Conservation (phyloP, 2,797 vertebrate species). For the Catharus ustulatus region DNA sequence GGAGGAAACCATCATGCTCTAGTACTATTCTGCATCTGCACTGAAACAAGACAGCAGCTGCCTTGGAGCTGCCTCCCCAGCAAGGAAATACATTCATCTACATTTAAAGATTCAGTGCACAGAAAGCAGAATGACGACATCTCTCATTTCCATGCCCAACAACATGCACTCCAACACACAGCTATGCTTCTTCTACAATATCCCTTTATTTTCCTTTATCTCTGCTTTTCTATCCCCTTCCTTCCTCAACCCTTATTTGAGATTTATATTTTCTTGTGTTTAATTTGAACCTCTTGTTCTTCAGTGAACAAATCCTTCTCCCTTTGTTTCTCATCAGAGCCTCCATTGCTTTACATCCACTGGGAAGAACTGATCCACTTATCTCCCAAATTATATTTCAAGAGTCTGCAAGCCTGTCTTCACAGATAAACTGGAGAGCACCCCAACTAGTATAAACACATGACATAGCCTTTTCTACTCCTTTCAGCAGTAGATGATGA, state of each 20-base stretch:
- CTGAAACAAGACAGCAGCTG: background rate
- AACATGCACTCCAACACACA: background rate
- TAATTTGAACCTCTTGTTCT: slow-evolving; percentile 12
- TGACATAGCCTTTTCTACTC: background rate
- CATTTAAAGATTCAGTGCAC: slow-evolving; percentile 30
- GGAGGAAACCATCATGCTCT: background rate
- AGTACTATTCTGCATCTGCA: background rate
- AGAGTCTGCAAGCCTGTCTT: background rate
- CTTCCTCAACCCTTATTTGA: background rate
- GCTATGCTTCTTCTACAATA: background rate
- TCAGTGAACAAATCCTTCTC: slow-evolving; percentile 18
- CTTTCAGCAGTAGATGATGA: background rate
- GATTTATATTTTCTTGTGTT: slow-evolving; percentile 16
- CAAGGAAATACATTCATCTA: background rate
- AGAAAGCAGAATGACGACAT: background rate
- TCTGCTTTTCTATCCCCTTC: background rate
- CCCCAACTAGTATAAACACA: background rate
- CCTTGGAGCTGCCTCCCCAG: background rate
- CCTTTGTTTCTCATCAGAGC: slow-evolving; percentile 19
- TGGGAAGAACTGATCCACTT: slow-evolving; percentile 46
- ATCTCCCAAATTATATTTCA: slow-evolving; percentile 42
- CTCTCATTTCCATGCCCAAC: slow-evolving; percentile 16
- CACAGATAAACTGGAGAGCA: slow-evolving; percentile 22
- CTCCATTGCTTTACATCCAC: background rate
- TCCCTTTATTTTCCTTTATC: slow-evolving; percentile 33